phyloP scores from a whole-genome alignment of 2,113 vertebrate genomes.

The Eurystomus gularis region DNA sequence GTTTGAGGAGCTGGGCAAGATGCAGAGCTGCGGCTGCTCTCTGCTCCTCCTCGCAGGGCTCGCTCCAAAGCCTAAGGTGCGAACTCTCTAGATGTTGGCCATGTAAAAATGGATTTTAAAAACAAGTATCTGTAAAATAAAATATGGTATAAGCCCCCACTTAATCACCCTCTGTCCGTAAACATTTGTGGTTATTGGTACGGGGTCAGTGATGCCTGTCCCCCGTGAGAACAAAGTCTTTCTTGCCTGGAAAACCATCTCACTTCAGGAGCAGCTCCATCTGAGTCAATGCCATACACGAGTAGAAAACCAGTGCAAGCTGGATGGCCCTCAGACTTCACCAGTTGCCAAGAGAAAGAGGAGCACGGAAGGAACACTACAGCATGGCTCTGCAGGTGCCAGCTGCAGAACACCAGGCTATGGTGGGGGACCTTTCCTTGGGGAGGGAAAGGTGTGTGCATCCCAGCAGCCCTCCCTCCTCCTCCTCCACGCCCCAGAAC shows the following conservation, averaged over 20 bases:
- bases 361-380: no score
- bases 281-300: fast-evolving
- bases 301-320: background rate
- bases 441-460: no score
- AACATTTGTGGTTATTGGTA: background rate
- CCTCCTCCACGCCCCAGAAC: background rate
- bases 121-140: background rate
- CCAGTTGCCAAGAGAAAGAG: no score
- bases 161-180: background rate
- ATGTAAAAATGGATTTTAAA: background rate
- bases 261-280: background rate
- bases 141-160: background rate
- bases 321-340: no score
- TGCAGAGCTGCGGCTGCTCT: background rate
- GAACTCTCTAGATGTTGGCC: background rate
- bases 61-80: no score
- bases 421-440: no score
- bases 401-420: no score
- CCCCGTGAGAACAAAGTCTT: background rate
- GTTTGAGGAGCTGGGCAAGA: background rate
- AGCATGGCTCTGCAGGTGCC: no score
- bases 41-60: background rate
- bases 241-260: background rate
- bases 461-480: no score
- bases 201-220: no score